Conservation (phyloP, 2,113 vertebrate species). For the Syngnathus scovelli region DNA sequence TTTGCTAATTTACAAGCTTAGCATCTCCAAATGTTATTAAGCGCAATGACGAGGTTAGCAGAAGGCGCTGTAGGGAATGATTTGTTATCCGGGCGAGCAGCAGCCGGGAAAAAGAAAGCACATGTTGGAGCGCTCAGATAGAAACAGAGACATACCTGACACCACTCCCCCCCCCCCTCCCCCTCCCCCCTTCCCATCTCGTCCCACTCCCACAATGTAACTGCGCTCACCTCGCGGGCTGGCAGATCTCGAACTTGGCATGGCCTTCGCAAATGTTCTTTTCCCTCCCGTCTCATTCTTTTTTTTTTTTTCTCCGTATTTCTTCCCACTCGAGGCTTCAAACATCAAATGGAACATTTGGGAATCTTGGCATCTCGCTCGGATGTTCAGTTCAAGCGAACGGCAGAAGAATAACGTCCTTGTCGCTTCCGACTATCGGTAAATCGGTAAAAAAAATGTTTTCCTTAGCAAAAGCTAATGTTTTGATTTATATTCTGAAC, state of each 20-base stretch:
- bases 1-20: constrained; percentile 80
- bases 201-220: constrained; percentile 32
- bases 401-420: constrained; percentile 33
- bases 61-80: constrained; percentile 74
- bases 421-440: constrained; percentile 34
- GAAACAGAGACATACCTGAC: constrained; percentile 71
- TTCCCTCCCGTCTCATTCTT: constrained; percentile 62
- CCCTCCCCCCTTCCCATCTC: constrained; percentile 37
- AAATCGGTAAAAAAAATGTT: too few relatives aligned
- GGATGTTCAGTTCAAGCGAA: constrained; percentile 48
- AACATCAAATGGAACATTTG: constrained; percentile 69
- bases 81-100: constrained; percentile 73
- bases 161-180: constrained; percentile 56
- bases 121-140: constrained; percentile 50
- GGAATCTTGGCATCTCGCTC: constrained; percentile 61
- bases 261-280: constrained; percentile 61
- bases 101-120: constrained; percentile 46
- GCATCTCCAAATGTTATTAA: constrained; percentile 80
- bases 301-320: constrained; percentile 42
- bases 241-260: constrained; percentile 66
- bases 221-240: constrained; percentile 63
- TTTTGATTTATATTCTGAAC: too few relatives aligned
- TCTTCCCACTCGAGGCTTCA: constrained; percentile 61
- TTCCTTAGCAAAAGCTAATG: too few relatives aligned
- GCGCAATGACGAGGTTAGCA: constrained; percentile 72